Conservation (phyloP, 2,113 vertebrate genomes). For the Terrapene triunguis region DNA sequence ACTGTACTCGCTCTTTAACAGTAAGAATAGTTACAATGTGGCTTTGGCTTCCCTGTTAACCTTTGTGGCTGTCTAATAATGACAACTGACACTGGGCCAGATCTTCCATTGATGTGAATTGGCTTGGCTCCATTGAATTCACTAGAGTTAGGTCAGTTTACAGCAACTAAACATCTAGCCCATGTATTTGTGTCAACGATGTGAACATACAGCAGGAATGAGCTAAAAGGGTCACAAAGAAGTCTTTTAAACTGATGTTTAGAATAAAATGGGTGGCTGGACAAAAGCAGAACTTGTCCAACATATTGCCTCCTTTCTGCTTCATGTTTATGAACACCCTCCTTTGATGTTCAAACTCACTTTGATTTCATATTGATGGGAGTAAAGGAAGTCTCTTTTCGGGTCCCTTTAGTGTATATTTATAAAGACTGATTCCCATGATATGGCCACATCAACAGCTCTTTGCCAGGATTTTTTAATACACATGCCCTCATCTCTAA, state of each 20-base stretch:
- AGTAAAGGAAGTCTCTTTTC: constrained; percentile 28
- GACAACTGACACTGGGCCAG: background rate
- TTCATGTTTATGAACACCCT: background rate
- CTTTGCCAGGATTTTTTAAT: constrained; percentile 56
- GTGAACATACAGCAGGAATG: background rate
- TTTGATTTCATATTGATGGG: constrained; percentile 48
- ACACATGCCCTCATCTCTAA: constrained; percentile 19
- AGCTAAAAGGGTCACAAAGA: background rate
- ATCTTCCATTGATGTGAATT: background rate
- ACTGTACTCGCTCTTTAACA: background rate
- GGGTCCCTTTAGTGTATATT: constrained; percentile 6
- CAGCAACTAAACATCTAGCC: background rate
- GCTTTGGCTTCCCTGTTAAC: background rate
- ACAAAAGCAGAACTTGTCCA: background rate
- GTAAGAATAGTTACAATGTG: background rate
- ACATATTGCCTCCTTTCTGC: constrained; percentile 10
- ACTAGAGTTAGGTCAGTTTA: background rate
- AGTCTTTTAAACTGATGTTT: background rate
- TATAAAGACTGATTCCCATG: constrained; percentile 25
- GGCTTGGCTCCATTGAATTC: rapidly evolving
- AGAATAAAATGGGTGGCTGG: background rate
- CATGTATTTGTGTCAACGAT: background rate
- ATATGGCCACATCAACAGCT: constrained; percentile 55
- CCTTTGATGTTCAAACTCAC: background rate
- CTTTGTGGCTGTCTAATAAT: background rate